Evolutionary conservation across 2,113 vertebrate genomes (phyloP).

Genomic region (Phrynosoma platyrhinos): DNA sequence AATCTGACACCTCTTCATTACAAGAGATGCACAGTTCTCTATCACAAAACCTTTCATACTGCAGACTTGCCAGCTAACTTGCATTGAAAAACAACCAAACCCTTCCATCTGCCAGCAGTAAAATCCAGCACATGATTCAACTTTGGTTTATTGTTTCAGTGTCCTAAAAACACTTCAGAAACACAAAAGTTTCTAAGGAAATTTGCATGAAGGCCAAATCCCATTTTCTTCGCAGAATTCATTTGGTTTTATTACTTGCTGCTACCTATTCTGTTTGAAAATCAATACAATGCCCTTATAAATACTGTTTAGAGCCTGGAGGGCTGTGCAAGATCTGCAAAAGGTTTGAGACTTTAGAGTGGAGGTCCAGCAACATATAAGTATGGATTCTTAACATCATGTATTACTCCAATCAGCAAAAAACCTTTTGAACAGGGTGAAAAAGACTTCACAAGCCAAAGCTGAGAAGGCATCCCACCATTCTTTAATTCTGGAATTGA

Average conservation of each 20-base stretch:
- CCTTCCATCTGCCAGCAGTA: constrained; percentile 46
- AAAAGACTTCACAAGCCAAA: too few relatives aligned
- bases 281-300: background rate
- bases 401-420: background rate
- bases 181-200: constrained; percentile 46
- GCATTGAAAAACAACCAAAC: constrained; percentile 31
- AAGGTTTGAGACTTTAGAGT: background rate
- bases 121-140: constrained; percentile 21
- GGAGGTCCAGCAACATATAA: background rate
- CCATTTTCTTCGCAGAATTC: background rate
- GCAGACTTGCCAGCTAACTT: constrained; percentile 11
- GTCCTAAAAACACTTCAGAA: constrained; percentile 35
- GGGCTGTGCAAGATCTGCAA: background rate
- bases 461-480: too few relatives aligned
- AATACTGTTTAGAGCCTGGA: background rate
- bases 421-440: background rate
- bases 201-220: constrained; percentile 41
- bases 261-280: background rate
- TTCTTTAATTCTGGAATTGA: too few relatives aligned
- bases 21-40: constrained; percentile 22
- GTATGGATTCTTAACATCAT: background rate
- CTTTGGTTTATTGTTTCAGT: constrained; percentile 18
- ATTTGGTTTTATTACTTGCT: constrained; percentile 28
- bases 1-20: constrained; percentile 49
- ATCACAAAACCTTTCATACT: constrained; percentile 9